These are phyloP conservation scores for Dendrolimus houi DNA, from an alignment of 2,888 invertebrate genomes.

Conservation along the genomic window DNA sequence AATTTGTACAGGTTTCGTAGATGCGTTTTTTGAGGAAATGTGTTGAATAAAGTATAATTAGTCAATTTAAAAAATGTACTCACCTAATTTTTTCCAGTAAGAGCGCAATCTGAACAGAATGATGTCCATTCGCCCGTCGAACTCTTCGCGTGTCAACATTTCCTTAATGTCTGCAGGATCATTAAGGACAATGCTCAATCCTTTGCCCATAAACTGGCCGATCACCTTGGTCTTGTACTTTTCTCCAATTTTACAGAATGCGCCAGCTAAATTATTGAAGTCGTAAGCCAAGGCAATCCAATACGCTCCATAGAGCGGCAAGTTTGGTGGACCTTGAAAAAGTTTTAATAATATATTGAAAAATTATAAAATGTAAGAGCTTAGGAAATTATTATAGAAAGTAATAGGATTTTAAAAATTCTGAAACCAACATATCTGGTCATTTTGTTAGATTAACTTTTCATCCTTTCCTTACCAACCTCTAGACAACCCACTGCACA, in stretches of 20 bases:
- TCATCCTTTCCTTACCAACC: too few species aligned
- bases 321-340: slow-evolving; percentile 73
- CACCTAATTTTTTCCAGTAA: slow-evolving; percentile 72
- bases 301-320: slow-evolving; percentile 80
- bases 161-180: slow-evolving; percentile 74
- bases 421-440: too few species aligned
- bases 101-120: slow-evolving; percentile 67
- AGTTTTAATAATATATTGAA: not conserved
- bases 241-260: slow-evolving; percentile 62
- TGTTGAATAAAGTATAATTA: too few species aligned
- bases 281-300: slow-evolving; percentile 72
- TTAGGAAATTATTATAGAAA: too few species aligned
- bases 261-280: slow-evolving; percentile 66
- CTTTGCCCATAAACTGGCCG: slow-evolving; percentile 73
- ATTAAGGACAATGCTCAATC: slow-evolving; percentile 67
- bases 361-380: too few species aligned
- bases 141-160: slow-evolving; percentile 74
- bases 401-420: too few species aligned
- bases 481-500: too few species aligned
- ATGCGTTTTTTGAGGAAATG: too few species aligned
- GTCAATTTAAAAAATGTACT: not conserved
- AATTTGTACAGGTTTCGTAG: too few species aligned
- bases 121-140: slow-evolving; percentile 76
- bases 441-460: too few species aligned
- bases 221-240: slow-evolving; percentile 78